Percentiles rank a stretch among this genome's conserved stretches.
phyloP scores from a whole-genome alignment of 2,797 vertebrate species.

The Halcyon chelicuti region DNA sequence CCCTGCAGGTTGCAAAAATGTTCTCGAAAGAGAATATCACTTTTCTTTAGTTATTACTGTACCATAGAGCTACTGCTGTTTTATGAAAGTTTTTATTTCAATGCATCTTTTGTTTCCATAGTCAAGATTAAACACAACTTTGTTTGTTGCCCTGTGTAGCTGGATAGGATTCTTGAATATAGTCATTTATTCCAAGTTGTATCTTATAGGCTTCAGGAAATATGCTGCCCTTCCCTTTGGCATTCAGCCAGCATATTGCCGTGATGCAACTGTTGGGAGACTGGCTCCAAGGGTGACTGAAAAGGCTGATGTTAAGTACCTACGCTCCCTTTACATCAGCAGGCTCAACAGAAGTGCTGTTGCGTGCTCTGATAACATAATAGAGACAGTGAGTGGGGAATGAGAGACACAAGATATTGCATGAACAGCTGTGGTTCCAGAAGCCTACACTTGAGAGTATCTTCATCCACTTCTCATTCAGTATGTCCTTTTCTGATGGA shows the following conservation, averaged over 20 bases:
- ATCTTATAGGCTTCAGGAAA: background rate
- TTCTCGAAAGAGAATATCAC: slow-evolving; percentile 11
- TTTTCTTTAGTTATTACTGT: slow-evolving; percentile 41
- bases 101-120: slow-evolving; percentile 4
- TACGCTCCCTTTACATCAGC: background rate
- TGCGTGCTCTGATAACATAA: background rate
- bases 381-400: background rate
- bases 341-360: background rate
- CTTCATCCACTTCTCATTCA: background rate
- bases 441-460: background rate
- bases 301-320: background rate
- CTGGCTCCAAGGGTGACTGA: background rate
- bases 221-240: background rate
- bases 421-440: background rate
- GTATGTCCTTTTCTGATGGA: background rate
- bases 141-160: background rate
- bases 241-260: background rate
- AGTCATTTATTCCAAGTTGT: background rate
- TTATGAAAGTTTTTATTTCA: background rate
- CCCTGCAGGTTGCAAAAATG: slow-evolving; percentile 65
- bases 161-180: background rate
- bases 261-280: background rate
- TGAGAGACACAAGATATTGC: background rate
- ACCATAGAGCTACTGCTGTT: background rate
- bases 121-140: background rate